Evolutionary conservation across 2,797 vertebrate species (phyloP).

Genomic region (Helostoma temminkii): DNA sequence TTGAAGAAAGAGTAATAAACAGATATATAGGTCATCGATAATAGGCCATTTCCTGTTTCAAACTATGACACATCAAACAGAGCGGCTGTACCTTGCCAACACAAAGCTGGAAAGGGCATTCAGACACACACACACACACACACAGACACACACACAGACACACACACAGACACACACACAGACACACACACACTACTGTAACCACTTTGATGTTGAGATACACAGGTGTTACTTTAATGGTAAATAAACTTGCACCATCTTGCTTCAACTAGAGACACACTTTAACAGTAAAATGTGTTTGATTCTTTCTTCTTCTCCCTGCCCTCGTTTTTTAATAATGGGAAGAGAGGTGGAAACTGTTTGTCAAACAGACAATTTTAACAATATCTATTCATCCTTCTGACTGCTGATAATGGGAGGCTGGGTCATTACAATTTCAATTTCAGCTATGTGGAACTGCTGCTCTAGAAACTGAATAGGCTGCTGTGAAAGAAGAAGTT

Average conservation of each 20-base stretch:
- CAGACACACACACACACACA: constrained; percentile 6
- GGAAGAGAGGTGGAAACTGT: constrained; percentile 29
- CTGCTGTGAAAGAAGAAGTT: constrained; percentile 25
- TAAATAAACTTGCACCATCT: constrained; percentile 10
- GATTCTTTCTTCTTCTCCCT: constrained; percentile 24
- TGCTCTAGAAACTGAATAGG: constrained; percentile 42
- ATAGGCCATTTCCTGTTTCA: constrained; percentile 34
- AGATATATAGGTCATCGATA: constrained; percentile 27
- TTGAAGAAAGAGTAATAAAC: constrained; percentile 27
- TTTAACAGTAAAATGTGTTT: constrained; percentile 14
- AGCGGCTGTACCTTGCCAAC: neutral
- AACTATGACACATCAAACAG: constrained; percentile 6
- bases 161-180: neutral
- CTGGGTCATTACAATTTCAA: constrained; percentile 50
- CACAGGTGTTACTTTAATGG: neutral
- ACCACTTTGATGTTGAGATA: neutral
- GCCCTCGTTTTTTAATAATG: constrained; percentile 58
- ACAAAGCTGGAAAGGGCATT: constrained; percentile 1
- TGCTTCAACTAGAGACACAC: constrained; percentile 27
- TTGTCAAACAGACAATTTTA: constrained; percentile 54
- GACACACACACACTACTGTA: neutral
- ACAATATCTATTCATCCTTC: constrained; percentile 62
- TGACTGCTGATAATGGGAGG: constrained; percentile 32
- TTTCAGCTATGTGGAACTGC: constrained; percentile 30
- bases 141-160: neutral